Conservation (phyloP, 64 coral and sea anemone genomes). For the Montipora foliosa region DNA sequence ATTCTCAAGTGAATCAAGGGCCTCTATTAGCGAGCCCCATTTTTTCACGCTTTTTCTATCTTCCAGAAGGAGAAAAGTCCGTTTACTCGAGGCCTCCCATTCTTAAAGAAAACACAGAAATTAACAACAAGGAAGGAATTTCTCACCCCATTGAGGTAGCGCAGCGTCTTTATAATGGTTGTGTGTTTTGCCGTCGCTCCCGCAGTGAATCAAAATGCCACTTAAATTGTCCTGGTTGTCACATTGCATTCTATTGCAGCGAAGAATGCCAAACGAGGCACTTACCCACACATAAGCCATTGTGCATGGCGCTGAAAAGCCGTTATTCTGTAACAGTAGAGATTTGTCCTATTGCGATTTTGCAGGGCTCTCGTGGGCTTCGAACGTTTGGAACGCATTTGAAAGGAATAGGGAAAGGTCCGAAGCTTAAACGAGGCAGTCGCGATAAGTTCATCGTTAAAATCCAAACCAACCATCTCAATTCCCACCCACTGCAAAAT, state of each 20-base stretch:
- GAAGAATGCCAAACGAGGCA: constrained; percentile 48
- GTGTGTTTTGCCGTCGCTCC: too few species aligned
- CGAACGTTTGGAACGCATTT: constrained; percentile 6
- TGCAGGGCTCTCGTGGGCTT: background rate
- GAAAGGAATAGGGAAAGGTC: constrained; percentile 61
- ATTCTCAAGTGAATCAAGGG: background rate
- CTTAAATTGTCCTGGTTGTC: too few species aligned
- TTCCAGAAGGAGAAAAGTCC: too few species aligned
- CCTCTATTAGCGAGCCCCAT: accelerated
- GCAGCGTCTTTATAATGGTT: too few species aligned
- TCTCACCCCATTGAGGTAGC: too few species aligned
- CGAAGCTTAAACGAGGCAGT: constrained; percentile 29
- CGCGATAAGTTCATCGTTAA: constrained; percentile 66
- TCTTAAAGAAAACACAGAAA: too few species aligned
- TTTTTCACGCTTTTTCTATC: too few species aligned
- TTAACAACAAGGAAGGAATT: too few species aligned
- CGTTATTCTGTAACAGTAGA: constrained; percentile 57
- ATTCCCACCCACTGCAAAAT: constrained; percentile 68
- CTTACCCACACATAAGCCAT: constrained; percentile 46
- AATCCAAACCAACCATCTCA: constrained; percentile 62
- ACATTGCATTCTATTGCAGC: constrained; percentile 32
- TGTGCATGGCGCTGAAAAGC: constrained; percentile 35
- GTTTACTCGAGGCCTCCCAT: too few species aligned
- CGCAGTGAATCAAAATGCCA: too few species aligned
- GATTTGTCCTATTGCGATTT: background rate